Conservation (phyloP, 2,888 invertebrate genomes). For the Periphyllus acericola region DNA sequence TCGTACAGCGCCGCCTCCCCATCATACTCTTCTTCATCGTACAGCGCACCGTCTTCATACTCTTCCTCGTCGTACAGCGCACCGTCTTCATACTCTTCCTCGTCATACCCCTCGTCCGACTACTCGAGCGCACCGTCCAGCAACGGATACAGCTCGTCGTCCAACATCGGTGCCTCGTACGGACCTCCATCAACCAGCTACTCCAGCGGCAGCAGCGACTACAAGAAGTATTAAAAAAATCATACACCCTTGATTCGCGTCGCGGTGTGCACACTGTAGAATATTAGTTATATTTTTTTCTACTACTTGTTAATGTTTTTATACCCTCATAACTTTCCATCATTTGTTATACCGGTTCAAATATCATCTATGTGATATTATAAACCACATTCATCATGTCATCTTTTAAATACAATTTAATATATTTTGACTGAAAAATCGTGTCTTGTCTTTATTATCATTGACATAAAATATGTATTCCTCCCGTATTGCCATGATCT, state of each 20-base stretch:
- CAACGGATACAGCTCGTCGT: conserved; percentile 32
- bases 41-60: conserved; percentile 12
- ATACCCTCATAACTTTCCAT: not conserved
- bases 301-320: conserved; percentile 43
- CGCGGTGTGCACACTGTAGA: not conserved
- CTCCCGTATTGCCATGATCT: too few relatives aligned
- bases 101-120: conserved; percentile 8
- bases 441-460: too few relatives aligned
- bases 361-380: not conserved
- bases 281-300: conserved; percentile 1
- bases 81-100: not conserved
- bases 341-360: conserved; percentile 9
- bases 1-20: not conserved
- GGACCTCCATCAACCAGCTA: conserved; percentile 51
- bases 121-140: conserved; percentile 31
- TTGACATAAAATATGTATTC: too few relatives aligned
- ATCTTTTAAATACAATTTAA: not conserved
- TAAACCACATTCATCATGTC: not conserved
- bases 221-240: conserved; percentile 41
- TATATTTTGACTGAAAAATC: too few relatives aligned
- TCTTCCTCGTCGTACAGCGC: not conserved
- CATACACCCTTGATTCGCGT: not conserved
- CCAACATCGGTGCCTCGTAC: conserved; percentile 17
- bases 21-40: too few relatives aligned
- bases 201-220: conserved; percentile 22